Percentiles rank a stretch among this genome's conserved stretches.
These are phyloP conservation scores for Cyanistes caeruleus DNA, from an alignment of 2,113 vertebrate species.

Conservation along the genomic window DNA sequence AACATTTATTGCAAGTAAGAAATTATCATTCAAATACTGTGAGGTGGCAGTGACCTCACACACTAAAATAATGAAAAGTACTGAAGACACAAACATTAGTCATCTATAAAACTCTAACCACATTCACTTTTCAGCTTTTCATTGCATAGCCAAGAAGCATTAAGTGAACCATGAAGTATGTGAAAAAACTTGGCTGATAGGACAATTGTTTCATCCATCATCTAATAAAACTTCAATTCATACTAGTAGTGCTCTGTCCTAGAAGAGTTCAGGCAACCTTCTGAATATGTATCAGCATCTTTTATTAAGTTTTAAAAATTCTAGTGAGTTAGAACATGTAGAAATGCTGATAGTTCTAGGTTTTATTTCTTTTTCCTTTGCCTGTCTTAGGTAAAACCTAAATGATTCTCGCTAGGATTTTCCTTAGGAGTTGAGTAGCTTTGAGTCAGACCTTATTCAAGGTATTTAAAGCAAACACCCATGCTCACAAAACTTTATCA, in stretches of 20 bases:
- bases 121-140: background rate
- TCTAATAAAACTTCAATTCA: background rate
- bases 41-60: background rate
- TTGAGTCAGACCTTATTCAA: background rate
- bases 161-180: background rate
- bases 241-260: background rate
- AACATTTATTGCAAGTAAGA: background rate
- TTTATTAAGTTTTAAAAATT: background rate
- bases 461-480: background rate
- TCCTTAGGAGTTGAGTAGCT: background rate
- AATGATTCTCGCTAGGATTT: background rate
- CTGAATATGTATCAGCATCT: background rate
- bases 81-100: background rate
- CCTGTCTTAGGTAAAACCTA: background rate
- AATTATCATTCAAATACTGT: background rate
- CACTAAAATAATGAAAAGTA: background rate
- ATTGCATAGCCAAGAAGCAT: background rate
- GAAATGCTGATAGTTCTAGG: background rate
- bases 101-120: background rate
- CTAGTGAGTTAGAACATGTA: background rate
- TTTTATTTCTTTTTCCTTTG: background rate
- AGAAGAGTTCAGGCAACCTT: background rate
- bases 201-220: background rate
- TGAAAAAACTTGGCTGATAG: background rate
- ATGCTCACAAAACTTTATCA: background rate